Conservation (phyloP, 2,888 invertebrate genomes). For the Toxonevra muliebris region DNA sequence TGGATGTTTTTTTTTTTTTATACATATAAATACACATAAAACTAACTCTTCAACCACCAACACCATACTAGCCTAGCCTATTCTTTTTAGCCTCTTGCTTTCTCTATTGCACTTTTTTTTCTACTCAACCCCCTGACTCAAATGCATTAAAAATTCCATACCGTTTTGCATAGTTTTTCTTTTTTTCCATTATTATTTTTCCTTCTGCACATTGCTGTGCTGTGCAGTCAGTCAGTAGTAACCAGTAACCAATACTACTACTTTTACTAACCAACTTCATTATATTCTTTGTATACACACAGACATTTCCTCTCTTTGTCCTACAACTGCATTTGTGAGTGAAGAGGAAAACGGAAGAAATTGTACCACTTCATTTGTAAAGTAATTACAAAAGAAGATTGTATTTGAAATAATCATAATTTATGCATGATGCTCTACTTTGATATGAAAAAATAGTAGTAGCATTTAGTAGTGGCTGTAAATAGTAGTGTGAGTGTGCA, state of each 20-base stretch:
- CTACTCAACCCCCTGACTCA: too few relatives aligned
- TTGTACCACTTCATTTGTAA: constrained; percentile 56
- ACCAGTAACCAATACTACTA: too few relatives aligned
- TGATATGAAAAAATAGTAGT: constrained; percentile 12
- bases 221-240: too few relatives aligned
- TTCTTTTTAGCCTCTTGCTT: too few relatives aligned
- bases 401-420: constrained; percentile 35
- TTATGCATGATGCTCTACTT: constrained; percentile 32
- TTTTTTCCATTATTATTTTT: not conserved
- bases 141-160: constrained; percentile 34
- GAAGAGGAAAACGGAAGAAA: not conserved
- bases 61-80: too few relatives aligned
- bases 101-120: too few relatives aligned
- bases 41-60: too few relatives aligned
- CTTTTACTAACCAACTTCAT: too few relatives aligned
- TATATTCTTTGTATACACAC: too few relatives aligned
- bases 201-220: not conserved
- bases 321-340: not conserved
- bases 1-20: constrained; percentile 23
- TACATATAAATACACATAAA: not conserved
- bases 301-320: too few relatives aligned
- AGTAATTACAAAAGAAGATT: constrained; percentile 44
- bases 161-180: not conserved
- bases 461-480: not conserved
- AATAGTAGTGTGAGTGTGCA: too few relatives aligned